Conservation (phyloP, 2,113 vertebrate genomes). For the Oncorhynchus nerka region DNA sequence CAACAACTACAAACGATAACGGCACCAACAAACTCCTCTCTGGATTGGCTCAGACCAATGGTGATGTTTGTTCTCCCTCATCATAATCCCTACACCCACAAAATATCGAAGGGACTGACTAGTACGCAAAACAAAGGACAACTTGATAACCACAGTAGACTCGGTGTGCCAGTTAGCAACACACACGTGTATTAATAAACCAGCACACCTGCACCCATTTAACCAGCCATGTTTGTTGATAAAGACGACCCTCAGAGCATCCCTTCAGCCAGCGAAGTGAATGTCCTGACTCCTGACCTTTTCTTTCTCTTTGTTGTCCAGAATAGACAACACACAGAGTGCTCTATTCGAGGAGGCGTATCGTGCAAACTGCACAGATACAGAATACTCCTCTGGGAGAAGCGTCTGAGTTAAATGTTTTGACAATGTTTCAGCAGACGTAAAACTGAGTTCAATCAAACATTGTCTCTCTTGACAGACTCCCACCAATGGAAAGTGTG, state of each 20-base stretch:
- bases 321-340: neutral
- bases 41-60: neutral
- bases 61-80: constrained; percentile 2
- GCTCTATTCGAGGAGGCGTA: too few species aligned
- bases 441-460: neutral
- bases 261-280: neutral
- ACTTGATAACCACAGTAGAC: neutral
- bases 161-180: neutral
- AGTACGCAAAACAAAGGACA: neutral
- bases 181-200: too few species aligned
- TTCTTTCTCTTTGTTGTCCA: too few species aligned
- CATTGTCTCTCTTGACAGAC: too few species aligned
- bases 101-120: neutral
- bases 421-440: neutral
- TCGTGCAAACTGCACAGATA: too few species aligned
- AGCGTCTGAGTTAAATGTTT: too few species aligned
- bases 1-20: neutral
- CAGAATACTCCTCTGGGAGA: too few species aligned
- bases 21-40: neutral
- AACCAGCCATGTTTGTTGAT: too few species aligned
- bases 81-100: constrained; percentile 8
- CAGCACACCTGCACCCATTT: too few species aligned
- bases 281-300: neutral
- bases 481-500: too few species aligned
- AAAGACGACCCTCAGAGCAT: neutral